Evolutionary conservation across 2,113 vertebrate genomes (phyloP).

Genomic region (Petroica traversi): DNA sequence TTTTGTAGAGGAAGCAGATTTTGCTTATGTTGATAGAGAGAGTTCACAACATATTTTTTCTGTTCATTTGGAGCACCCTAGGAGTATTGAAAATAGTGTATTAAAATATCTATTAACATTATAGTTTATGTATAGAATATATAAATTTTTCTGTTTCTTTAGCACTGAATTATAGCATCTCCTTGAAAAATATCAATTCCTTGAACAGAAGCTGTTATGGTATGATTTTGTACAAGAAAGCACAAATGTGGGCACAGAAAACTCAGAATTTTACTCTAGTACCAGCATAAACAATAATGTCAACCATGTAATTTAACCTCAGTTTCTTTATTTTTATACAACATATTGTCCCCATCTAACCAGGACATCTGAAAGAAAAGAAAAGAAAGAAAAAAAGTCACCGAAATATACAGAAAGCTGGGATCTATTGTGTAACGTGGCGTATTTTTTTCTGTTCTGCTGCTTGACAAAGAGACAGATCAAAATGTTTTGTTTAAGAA

Average conservation of each 20-base stretch:
- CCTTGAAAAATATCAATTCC: background rate
- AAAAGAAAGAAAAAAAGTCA: background rate
- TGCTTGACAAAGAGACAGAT: background rate
- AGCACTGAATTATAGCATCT: background rate
- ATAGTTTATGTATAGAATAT: background rate
- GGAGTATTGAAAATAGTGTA: background rate
- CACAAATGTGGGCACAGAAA: background rate
- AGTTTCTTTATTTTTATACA: background rate
- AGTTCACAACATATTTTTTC: background rate
- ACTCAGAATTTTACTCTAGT: background rate
- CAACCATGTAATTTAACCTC: background rate
- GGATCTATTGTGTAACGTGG: background rate
- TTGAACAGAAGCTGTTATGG: background rate
- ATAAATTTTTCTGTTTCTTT: background rate
- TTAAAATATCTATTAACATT: background rate
- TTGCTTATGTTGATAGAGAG: background rate
- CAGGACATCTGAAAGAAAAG: background rate
- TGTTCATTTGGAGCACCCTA: background rate
- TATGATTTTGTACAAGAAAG: background rate
- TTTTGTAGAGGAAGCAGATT: background rate
- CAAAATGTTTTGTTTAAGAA: background rate
- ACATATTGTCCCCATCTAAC: background rate
- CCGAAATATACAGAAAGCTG: background rate
- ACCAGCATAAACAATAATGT: background rate
- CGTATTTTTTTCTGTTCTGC: background rate